Base-by-base conservation (phyloP, 92 coral and sea anemone genomes). In the Epizoanthus illoricatus region DNA sequence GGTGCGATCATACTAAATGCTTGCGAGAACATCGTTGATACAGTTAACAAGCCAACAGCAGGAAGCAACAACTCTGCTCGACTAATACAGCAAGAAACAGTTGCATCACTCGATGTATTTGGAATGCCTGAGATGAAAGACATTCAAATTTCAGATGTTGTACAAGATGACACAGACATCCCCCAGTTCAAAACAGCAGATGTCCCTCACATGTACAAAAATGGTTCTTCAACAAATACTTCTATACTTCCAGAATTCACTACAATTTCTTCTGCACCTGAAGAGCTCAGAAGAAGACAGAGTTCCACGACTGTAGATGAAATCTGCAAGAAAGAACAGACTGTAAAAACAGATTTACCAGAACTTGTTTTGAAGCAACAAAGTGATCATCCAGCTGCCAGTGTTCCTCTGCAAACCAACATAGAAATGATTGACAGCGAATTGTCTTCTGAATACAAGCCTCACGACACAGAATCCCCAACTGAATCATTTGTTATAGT, bases 401-500 rank as follows among this genome's bases (percentile, higher is more conserved):
- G 19, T 43, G 57, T 40, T 9, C 41, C n/a, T 61, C 18, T 21
- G 40, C 20, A 78, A 42, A 78, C 45, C 17, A 61, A 15, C 71
- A 21, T 18, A 4, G 70, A 41, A 0, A 43, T 63, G 13, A 60
- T 70, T 45, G 71, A 63, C 49, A 2, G 23, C 39, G 56, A 49
- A 11, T 8, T 49, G 6, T 42, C 60, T 15, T 8, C 39, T 43
- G 68, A 60, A 12, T 4, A 40, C 8, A 9, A 21, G 42, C 20
- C 8, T 5, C 55, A 63, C n/a, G 43, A 78, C 42, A 40, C 23
- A 24, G 28, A 58, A 10, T 7, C 67, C 24, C 18, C 20, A 57
- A 20, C 70, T 41, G 81, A 33, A 61, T 62, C 82, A 61, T 43
- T 78, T 61, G 61, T 62, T 43, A 36, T 75, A 11, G 59, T 42